These are phyloP conservation scores for Alosa alosa DNA, from an alignment of 2,113 vertebrate species.

Conservation along the genomic window DNA sequence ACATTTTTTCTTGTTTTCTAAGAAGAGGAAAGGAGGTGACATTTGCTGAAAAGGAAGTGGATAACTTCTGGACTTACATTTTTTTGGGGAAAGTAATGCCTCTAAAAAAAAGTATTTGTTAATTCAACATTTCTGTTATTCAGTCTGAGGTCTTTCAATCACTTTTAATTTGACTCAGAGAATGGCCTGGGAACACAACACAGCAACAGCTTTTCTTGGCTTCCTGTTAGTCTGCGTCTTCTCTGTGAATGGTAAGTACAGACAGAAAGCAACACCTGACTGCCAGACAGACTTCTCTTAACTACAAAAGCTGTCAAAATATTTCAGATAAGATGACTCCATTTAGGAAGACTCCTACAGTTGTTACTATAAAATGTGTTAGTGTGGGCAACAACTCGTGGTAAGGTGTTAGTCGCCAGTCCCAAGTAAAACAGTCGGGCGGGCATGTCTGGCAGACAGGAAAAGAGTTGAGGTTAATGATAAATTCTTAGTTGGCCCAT, in stretches of 20 bases:
- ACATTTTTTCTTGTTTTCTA: not conserved
- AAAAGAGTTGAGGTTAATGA: not conserved
- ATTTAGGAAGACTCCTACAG: not conserved
- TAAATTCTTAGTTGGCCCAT: not conserved
- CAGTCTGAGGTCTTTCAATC: not conserved
- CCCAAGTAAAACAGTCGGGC: too few relatives aligned
- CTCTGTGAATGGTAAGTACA: not conserved
- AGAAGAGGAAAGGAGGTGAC: not conserved
- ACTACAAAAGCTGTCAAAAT: not conserved
- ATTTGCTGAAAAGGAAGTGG: not conserved
- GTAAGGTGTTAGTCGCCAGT: not conserved
- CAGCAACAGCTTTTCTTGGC: not conserved
- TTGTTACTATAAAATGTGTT: not conserved
- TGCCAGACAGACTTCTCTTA: not conserved
- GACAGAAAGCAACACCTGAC: not conserved
- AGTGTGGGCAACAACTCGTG: too few relatives aligned
- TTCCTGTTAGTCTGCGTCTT: conserved; percentile 26
- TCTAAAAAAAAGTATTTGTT: not conserved
- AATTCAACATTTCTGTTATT: not conserved
- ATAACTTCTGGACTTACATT: not conserved
- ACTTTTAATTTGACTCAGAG: not conserved
- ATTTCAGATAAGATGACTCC: too few relatives aligned
- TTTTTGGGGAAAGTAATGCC: not conserved
- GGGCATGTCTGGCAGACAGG: not conserved
- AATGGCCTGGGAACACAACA: conserved; percentile 37